Percentiles rank a stretch among this genome's conserved stretches.
These are phyloP conservation scores for Drosophila punjabiensis DNA, from an alignment of 1,140 invertebrate genomes.

Conservation along the genomic window DNA sequence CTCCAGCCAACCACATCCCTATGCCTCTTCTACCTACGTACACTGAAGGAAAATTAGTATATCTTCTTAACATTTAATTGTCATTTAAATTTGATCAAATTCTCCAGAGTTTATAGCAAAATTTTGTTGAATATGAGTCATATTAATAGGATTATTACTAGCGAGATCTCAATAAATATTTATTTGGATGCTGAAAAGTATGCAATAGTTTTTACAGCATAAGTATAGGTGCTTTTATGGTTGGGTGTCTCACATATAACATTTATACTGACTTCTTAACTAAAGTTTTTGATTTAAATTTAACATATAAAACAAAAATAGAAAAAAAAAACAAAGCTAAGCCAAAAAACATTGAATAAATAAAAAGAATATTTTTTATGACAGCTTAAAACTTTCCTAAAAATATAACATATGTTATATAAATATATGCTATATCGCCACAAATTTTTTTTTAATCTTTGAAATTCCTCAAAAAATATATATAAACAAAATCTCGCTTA, in stretches of 20 bases:
- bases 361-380: too few relatives aligned
- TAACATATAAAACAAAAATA: background rate
- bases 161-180: background rate
- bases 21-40: background rate
- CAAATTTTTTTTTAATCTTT: background rate
- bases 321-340: background rate
- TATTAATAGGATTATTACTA: background rate
- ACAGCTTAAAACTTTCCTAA: background rate
- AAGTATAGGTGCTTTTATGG: background rate
- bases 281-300: background rate
- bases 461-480: background rate
- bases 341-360: background rate
- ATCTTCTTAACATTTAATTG: background rate
- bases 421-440: background rate
- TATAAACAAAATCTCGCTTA: background rate
- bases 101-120: background rate
- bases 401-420: background rate
- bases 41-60: constrained; percentile 1
- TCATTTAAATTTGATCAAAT: background rate
- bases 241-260: background rate
- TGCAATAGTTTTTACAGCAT: background rate
- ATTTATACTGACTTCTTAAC: background rate
- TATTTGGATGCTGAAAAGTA: background rate
- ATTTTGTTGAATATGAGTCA: background rate
- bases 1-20: constrained; percentile 36